These are phyloP conservation scores for Rhabdomys dilectus DNA, from an alignment of 2,113 vertebrate species.

Conservation along the genomic window DNA sequence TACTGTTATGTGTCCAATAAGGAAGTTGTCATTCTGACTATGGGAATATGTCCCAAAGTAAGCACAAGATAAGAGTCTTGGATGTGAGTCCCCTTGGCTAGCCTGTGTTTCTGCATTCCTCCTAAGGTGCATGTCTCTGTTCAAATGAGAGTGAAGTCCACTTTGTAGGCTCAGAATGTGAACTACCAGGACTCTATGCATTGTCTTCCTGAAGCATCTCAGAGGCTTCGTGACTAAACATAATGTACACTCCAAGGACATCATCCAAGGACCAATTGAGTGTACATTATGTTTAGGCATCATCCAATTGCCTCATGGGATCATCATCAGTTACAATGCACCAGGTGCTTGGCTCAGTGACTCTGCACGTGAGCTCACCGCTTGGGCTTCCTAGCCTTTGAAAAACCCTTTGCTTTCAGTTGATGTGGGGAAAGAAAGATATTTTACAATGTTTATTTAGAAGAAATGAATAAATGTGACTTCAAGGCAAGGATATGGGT, in stretches of 20 bases:
- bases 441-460: slow-evolving; percentile 34
- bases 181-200: not conserved
- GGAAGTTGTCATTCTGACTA: not conserved
- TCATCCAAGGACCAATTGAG: too few relatives aligned
- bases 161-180: not conserved
- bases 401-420: not conserved
- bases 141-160: accelerated
- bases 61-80: too few relatives aligned
- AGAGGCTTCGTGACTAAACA: not conserved
- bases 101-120: too few relatives aligned
- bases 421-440: slow-evolving; percentile 15
- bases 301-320: accelerated
- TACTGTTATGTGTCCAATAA: not conserved
- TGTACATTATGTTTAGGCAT: too few relatives aligned
- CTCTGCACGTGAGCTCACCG: not conserved
- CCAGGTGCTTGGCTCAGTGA: not conserved
- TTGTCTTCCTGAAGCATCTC: not conserved
- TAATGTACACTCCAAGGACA: not conserved
- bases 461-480: slow-evolving; percentile 12
- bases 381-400: not conserved
- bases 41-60: not conserved
- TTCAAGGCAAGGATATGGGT: not conserved
- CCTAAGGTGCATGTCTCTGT: accelerated
- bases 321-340: accelerated
- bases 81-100: not conserved